A percentile compares a stretch with the other conserved stretches of the same genome.
Conservation (phyloP, 2,888 invertebrate species). For the Drosophila mimetica region DNA sequence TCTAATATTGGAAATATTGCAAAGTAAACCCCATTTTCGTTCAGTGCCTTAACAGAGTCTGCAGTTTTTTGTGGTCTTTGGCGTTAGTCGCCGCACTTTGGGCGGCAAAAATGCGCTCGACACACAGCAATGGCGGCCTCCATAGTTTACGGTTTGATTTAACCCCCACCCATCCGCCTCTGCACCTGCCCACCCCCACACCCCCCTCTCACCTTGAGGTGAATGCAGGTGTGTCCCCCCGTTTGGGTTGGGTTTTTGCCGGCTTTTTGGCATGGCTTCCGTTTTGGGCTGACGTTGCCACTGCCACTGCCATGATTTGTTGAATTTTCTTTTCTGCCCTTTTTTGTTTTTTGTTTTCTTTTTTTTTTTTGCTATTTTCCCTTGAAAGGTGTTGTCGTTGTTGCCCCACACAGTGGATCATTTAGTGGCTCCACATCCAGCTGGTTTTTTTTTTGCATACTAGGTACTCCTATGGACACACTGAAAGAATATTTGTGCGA, state of each 20-base stretch:
- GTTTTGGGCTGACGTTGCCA: slow-evolving; percentile 59
- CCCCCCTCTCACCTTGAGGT: slow-evolving; percentile 4
- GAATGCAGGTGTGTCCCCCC: slow-evolving; percentile 24
- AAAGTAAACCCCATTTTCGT: background rate
- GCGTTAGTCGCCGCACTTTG: slow-evolving; percentile 75
- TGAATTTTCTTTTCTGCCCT: slow-evolving; percentile 34
- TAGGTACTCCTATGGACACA: too few species aligned
- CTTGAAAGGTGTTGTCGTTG: slow-evolving; percentile 43
- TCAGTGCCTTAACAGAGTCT: slow-evolving; percentile 20
- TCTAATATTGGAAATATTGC: too few species aligned
- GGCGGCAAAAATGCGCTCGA: slow-evolving; percentile 74
- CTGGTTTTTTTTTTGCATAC: too few species aligned
- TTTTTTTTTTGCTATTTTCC: slow-evolving; percentile 11
- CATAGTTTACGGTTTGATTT: slow-evolving; percentile 74
- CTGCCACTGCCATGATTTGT: slow-evolving; percentile 46
- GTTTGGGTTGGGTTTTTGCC: slow-evolving; percentile 38
- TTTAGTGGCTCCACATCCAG: slow-evolving; percentile 30
- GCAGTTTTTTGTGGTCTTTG: slow-evolving; percentile 54
- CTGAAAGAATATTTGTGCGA: too few species aligned
- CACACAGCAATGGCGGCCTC: slow-evolving; percentile 67
- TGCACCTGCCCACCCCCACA: background rate
- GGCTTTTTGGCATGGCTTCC: slow-evolving; percentile 74
- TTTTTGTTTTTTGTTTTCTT: background rate
- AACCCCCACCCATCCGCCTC: slow-evolving; percentile 4
- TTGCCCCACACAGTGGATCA: slow-evolving; percentile 43